phyloP scores from a whole-genome alignment of 2,888 invertebrate genomes.

The Ceraclea dissimilis region DNA sequence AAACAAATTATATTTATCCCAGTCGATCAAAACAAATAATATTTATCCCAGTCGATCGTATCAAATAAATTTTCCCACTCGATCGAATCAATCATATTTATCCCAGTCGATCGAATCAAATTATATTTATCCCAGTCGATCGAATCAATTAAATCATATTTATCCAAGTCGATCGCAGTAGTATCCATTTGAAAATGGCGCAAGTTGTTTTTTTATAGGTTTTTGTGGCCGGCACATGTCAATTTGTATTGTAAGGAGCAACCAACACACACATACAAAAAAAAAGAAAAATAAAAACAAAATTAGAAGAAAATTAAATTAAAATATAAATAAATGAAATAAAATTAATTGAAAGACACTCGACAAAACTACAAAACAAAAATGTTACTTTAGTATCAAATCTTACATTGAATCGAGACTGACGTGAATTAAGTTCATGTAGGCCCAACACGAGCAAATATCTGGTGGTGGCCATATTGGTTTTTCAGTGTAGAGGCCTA shows the following conservation, averaged over 20 bases:
- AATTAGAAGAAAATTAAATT: constrained; percentile 29
- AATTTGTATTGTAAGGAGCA: constrained; percentile 10
- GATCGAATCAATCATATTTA: background rate
- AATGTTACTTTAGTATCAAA: no score
- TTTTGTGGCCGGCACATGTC: constrained; percentile 25
- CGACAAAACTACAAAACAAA: background rate
- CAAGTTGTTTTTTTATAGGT: background rate
- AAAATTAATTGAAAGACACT: background rate
- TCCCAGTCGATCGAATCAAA: background rate
- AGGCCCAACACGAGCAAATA: no score
- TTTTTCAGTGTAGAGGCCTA: no score
- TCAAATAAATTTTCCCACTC: background rate
- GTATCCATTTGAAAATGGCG: background rate
- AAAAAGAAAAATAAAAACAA: constrained; percentile 26
- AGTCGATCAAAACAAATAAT: background rate
- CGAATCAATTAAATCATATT: background rate
- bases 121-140: background rate
- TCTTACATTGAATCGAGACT: no score
- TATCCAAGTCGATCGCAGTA: background rate
- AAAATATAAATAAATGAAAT: constrained; percentile 16
- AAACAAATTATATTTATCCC: background rate
- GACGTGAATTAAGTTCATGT: no score
- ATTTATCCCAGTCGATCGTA: background rate
- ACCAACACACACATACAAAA: constrained; percentile 23
- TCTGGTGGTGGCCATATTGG: no score